Conservation (phyloP, 2,888 invertebrate genomes). For the Drosophila bunnanda region DNA sequence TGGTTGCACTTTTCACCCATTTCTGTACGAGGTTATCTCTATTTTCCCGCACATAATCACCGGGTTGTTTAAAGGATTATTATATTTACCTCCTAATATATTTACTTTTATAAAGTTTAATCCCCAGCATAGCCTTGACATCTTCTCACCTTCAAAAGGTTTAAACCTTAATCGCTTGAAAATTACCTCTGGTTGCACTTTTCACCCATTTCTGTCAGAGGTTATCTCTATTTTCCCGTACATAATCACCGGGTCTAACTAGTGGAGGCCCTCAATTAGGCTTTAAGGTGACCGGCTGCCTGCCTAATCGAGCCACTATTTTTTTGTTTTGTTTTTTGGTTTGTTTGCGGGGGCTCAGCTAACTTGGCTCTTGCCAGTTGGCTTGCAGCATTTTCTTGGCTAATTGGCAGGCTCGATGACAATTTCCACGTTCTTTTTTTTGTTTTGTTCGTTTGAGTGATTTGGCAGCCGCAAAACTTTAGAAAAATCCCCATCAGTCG, state of each 20-base stretch:
- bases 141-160: conserved; percentile 3
- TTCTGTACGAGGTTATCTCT: conserved; percentile 8
- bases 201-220: conserved; percentile 18
- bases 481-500: conserved; percentile 11
- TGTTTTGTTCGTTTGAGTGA: conserved; percentile 8
- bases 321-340: neutral
- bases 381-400: conserved; percentile 33
- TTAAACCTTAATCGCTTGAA: conserved; percentile 11
- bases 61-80: too few species aligned
- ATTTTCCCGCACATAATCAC: conserved; percentile 26
- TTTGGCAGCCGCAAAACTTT: conserved; percentile 23
- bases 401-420: conserved; percentile 35
- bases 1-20: conserved; percentile 25
- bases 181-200: conserved; percentile 26
- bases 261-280: conserved; percentile 32
- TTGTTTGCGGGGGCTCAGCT: conserved; percentile 22
- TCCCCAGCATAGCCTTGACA: conserved; percentile 16
- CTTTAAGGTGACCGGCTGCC: conserved; percentile 31
- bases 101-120: neutral
- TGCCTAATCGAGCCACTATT: conserved; percentile 30
- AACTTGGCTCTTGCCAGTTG: conserved; percentile 18
- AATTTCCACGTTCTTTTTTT: conserved; percentile 22
- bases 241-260: conserved; percentile 21
- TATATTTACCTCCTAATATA: too few species aligned
- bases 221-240: conserved; percentile 12